Evolutionary conservation across 2,888 invertebrate genomes (phyloP).

Genomic region (Apodemia hepburni): DNA sequence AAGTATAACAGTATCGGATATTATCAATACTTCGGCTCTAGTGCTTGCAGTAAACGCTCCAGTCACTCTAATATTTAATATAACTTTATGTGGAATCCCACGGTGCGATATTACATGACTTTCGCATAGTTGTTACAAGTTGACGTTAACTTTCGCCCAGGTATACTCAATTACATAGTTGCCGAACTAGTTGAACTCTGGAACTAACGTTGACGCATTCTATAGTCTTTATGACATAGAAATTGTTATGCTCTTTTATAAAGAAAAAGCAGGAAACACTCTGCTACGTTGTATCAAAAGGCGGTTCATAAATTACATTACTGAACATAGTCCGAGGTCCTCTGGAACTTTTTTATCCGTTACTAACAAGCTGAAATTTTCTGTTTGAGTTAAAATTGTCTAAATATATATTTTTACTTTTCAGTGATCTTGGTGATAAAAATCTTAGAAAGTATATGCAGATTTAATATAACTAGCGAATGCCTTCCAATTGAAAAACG

Average conservation of each 20-base stretch:
- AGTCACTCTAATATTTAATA: background rate
- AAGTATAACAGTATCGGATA: background rate
- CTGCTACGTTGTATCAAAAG: too few relatives aligned
- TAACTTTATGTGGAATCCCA: background rate
- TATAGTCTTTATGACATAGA: background rate
- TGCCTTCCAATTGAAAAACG: too few relatives aligned
- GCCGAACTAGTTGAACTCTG: background rate
- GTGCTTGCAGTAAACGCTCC: background rate
- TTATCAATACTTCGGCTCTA: background rate
- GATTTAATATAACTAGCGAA: too few relatives aligned
- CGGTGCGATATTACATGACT: constrained; percentile 6
- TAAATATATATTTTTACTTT: too few relatives aligned
- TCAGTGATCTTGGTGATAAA: too few relatives aligned
- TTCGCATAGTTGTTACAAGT: constrained; percentile 1
- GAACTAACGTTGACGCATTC: background rate
- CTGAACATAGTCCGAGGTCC: too few relatives aligned
- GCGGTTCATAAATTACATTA: too few relatives aligned
- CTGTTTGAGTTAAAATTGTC: too few relatives aligned
- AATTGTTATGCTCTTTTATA: background rate
- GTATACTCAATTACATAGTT: constrained; percentile 2
- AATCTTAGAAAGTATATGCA: too few relatives aligned
- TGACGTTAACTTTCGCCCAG: background rate
- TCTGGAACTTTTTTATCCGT: too few relatives aligned
- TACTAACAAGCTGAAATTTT: too few relatives aligned
- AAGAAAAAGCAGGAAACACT: too few relatives aligned